Conservation (phyloP, 2,888 invertebrate genomes). For the Electrophaes corylata region DNA sequence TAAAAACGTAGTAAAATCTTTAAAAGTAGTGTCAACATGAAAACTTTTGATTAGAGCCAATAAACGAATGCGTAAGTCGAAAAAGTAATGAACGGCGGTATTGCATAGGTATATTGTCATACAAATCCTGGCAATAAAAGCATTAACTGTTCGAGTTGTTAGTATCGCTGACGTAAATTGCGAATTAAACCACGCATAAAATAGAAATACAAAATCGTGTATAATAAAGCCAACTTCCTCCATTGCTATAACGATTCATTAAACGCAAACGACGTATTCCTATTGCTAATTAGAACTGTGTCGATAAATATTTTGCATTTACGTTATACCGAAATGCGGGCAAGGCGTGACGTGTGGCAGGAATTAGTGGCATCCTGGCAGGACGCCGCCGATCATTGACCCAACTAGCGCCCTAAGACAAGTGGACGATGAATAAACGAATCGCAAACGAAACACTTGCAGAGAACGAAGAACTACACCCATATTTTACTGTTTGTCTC, state of each 20-base stretch:
- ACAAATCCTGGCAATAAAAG: no score
- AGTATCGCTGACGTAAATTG: neutral
- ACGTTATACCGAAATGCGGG: slow-evolving; percentile 22
- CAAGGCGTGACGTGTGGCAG: slow-evolving; percentile 60
- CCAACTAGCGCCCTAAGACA: slow-evolving; percentile 40
- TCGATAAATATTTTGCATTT: slow-evolving; percentile 27
- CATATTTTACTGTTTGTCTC: neutral
- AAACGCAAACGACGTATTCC: slow-evolving; percentile 28
- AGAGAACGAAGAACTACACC: no score
- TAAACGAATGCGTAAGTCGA: no score
- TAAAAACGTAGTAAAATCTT: no score
- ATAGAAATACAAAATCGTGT: neutral
- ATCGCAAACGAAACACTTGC: slow-evolving; percentile 5
- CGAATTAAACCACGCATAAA: neutral
- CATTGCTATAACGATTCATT: slow-evolving; percentile 1
- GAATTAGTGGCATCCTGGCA: slow-evolving; percentile 78
- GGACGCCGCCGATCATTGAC: slow-evolving; percentile 73
- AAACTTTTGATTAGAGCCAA: no score
- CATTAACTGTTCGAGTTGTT: neutral
- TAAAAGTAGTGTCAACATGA: no score
- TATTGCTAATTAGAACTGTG: slow-evolving; percentile 33
- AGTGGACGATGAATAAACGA: slow-evolving; percentile 9
- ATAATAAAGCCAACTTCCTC: neutral
- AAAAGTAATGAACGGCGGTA: no score
- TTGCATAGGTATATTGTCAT: no score